These are phyloP conservation scores for Brachystomella parvula DNA, from an alignment of 1,140 invertebrate genomes.

Conservation along the genomic window DNA sequence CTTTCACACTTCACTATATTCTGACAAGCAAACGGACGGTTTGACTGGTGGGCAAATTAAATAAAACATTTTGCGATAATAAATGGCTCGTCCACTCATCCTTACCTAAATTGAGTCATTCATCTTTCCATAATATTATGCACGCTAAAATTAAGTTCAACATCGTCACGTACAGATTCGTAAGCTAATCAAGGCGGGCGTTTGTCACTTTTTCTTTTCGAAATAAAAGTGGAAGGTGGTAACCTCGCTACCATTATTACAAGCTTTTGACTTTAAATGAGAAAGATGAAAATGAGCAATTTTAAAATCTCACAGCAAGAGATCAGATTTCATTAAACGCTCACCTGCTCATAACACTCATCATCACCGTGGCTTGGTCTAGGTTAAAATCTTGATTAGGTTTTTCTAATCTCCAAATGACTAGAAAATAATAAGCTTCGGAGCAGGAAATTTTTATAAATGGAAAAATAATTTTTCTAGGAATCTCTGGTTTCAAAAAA, in stretches of 20 bases:
- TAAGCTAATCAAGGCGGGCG: too few relatives aligned
- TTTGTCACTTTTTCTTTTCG: too few relatives aligned
- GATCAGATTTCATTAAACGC: not conserved
- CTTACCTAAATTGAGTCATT: slow-evolving; percentile 12
- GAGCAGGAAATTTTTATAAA: not conserved
- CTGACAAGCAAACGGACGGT: not conserved
- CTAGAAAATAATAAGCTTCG: not conserved
- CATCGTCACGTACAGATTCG: not conserved
- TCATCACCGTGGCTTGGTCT: not conserved
- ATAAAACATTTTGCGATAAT: not conserved
- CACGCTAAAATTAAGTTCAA: not conserved
- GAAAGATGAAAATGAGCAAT: slow-evolving; percentile 3
- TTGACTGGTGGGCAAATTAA: not conserved
- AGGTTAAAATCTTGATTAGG: too few relatives aligned
- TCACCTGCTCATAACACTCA: not conserved
- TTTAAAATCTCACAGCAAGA: not conserved
- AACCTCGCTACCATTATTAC: too few relatives aligned
- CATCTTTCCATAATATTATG: too few relatives aligned
- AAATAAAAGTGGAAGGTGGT: too few relatives aligned
- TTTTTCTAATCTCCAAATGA: not conserved
- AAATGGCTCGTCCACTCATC: not conserved
- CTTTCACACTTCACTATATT: slow-evolving; percentile 4
- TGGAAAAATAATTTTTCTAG: not conserved
- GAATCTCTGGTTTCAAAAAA: not conserved
- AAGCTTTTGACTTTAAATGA: not conserved